phyloP scores from a whole-genome alignment of 2,797 vertebrate species.

The Labeo calbasu region DNA sequence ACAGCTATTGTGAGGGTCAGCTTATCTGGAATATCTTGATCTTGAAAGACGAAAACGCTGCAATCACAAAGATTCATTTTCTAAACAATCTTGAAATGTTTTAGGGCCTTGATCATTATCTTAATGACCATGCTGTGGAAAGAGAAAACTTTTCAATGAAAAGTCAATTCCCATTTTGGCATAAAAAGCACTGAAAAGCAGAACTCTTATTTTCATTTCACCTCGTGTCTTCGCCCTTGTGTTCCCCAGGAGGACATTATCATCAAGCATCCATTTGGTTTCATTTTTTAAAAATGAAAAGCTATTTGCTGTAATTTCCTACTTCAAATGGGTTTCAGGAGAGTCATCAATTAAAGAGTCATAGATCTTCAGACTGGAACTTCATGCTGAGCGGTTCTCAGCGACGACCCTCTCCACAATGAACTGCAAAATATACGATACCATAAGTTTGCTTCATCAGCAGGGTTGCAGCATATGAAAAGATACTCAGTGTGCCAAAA shows the following conservation, averaged over 20 bases:
- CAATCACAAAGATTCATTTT: neutral
- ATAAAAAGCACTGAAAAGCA: neutral
- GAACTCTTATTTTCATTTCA: neutral
- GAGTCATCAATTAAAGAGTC: slow-evolving; percentile 13
- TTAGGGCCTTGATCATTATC: neutral
- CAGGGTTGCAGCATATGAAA: neutral
- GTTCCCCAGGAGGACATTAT: slow-evolving; percentile 16
- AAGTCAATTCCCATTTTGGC: neutral
- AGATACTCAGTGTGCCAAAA: neutral
- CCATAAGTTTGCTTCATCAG: neutral
- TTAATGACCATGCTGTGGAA: neutral
- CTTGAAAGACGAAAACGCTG: neutral
- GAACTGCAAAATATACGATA: neutral
- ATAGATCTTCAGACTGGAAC: slow-evolving; percentile 20
- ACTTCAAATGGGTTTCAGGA: slow-evolving; percentile 1
- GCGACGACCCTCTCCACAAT: neutral
- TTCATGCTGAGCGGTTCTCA: neutral
- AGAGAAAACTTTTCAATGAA: neutral
- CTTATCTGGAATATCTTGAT: slow-evolving; percentile 9
- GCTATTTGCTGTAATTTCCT: slow-evolving; percentile 31
- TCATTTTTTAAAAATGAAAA: slow-evolving; percentile 25
- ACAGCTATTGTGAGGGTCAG: neutral
- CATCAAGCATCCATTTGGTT: slow-evolving; percentile 29
- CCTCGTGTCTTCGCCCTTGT: neutral
- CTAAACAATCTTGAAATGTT: neutral